Base-by-base conservation (phyloP, 1,140 invertebrate genomes). In the Palaemon carinicauda region DNA sequence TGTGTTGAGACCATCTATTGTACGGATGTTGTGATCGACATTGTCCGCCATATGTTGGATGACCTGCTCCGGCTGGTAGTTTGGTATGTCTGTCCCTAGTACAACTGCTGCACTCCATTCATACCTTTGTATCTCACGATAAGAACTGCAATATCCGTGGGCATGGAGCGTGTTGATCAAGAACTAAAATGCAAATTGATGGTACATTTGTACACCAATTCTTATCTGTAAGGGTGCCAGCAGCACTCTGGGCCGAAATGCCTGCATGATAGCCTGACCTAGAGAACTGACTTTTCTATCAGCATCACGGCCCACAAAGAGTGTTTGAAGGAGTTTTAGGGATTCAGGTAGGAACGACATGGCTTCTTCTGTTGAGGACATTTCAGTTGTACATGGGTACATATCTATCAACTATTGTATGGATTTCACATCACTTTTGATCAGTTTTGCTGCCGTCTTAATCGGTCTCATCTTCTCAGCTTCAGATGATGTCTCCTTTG, bases 221-320 rank as follows among this genome's bases (percentile, higher is more conserved):
- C 90, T 90, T 19, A 90, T 21, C 19, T 90, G 90, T 19, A 91
- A 71, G 33, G 89, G 90, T 80, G 88, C 74, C 19, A 91, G n/a
- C n/a, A n/a, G n/a, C n/a, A n/a, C n/a, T n/a, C n/a, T n/a, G n/a
- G n/a, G n/a, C n/a, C n/a, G n/a, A 21, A 15, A 91, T 14, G 89
- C 78, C 84, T 90, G 87, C n/a, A 90, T 88, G 27, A 90, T 89
- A n/a, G 88, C 82, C 56, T 91, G 90, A 33, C 87, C 89, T 53
- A 90, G 80, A 1, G 89, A 82, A 21, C 50, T n/a, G 3, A 52
- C 24, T 41, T 89, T 89, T 79, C 14, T 52, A 10, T 84, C 69
- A 10, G 7, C 24, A 0, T 51, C 7, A 24, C 4, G 17, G 9
- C 65, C 81, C 4, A 52, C 9, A 74, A 82, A 82, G 27, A 82